Conservation (phyloP, 1,140 invertebrate species). For the Stegodyphus dumicola region DNA sequence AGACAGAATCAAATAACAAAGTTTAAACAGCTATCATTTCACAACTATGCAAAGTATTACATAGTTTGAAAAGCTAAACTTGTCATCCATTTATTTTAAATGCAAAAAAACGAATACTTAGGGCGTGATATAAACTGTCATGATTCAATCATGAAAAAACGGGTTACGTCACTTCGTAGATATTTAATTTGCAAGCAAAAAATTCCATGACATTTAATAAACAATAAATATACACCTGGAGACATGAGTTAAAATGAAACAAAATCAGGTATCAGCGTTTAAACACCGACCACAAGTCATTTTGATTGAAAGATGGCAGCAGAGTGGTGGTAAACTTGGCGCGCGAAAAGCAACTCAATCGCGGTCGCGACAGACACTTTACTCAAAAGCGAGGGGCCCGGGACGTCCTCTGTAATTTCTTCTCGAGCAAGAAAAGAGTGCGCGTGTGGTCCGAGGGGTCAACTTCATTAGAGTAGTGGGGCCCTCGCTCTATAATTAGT, state of each 20-base stretch:
- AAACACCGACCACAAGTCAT: neutral
- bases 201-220: no score
- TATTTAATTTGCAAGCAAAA: no score
- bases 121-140: no score
- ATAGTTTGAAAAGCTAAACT: no score
- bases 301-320: conserved; percentile 32
- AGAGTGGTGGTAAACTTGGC: conserved; percentile 10
- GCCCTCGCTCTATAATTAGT: conserved; percentile 57
- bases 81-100: no score
- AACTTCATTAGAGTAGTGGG: conserved; percentile 55
- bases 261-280: neutral
- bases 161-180: no score
- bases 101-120: no score
- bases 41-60: no score
- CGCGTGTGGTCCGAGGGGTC: conserved; percentile 58
- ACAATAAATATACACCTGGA: no score
- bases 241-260: neutral
- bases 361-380: neutral
- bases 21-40: no score
- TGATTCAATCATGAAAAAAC: no score
- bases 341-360: conserved; percentile 17
- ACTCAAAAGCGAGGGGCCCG: neutral
- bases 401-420: conserved; percentile 51
- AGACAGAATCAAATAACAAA: no score
- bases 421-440: conserved; percentile 8